These are phyloP conservation scores for Pristionchus arcanus DNA, from an alignment of 2,888 invertebrate species.

Conservation along the genomic window DNA sequence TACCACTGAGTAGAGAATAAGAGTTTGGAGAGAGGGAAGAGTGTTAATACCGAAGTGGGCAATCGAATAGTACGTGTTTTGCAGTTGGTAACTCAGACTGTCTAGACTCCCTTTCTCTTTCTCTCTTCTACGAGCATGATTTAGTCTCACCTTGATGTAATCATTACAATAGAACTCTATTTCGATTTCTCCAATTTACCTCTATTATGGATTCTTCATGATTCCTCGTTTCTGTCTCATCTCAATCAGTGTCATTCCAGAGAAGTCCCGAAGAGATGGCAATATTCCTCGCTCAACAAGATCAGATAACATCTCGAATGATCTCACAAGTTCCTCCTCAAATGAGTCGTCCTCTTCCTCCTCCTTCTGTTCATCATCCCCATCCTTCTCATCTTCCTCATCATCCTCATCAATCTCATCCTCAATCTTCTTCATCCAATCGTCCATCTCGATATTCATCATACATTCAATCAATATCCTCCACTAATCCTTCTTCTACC, in stretches of 20 bases:
- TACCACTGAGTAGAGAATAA: neutral
- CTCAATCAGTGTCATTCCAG: neutral
- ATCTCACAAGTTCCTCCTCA: neutral
- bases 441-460: neutral
- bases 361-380: neutral
- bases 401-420: neutral
- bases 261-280: neutral
- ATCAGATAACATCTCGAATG: neutral
- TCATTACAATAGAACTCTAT: neutral
- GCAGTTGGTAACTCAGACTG: neutral
- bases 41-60: neutral
- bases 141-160: neutral
- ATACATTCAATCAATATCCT: neutral
- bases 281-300: neutral
- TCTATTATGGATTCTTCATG: no score
- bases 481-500: neutral
- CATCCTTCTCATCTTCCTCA: neutral
- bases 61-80: neutral
- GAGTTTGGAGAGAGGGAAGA: neutral
- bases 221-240: no score
- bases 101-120: neutral
- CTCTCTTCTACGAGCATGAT: neutral
- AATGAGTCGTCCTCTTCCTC: neutral
- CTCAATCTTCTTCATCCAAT: neutral
- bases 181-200: neutral